Conservation (phyloP, 2,113 vertebrate species). For the Stictonetta naevosa region DNA sequence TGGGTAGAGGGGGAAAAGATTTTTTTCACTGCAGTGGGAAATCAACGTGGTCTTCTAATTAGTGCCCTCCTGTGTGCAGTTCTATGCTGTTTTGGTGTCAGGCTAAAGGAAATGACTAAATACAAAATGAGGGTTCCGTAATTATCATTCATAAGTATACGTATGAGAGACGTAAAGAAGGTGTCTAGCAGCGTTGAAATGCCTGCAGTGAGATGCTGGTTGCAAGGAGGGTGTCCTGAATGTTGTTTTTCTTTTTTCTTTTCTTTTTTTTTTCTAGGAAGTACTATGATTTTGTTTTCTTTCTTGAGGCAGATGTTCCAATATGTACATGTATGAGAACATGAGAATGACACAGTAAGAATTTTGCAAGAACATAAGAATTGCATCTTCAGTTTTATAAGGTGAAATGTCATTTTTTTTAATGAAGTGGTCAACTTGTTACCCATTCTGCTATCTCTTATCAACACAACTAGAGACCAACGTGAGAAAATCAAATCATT, state of each 20-base stretch:
- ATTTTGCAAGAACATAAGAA: not conserved
- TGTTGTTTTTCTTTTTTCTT: not conserved
- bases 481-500: not conserved
- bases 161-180: not conserved
- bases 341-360: not conserved
- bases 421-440: not conserved
- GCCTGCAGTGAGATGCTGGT: not conserved
- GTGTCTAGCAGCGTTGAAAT: not conserved
- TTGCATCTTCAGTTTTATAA: not conserved
- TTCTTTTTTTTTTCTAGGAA: not conserved
- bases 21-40: not conserved
- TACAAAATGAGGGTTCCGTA: not conserved
- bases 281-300: not conserved
- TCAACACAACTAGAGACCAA: not conserved
- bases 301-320: not conserved
- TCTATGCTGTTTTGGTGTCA: not conserved
- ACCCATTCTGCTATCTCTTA: not conserved
- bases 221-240: not conserved
- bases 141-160: not conserved
- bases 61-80: not conserved
- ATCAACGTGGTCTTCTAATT: not conserved
- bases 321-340: rapidly evolving
- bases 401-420: not conserved
- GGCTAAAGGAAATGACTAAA: not conserved
- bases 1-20: not conserved